phyloP scores from a whole-genome alignment of 2,113 vertebrate genomes.

The Oxygymnocypris stewartii region DNA sequence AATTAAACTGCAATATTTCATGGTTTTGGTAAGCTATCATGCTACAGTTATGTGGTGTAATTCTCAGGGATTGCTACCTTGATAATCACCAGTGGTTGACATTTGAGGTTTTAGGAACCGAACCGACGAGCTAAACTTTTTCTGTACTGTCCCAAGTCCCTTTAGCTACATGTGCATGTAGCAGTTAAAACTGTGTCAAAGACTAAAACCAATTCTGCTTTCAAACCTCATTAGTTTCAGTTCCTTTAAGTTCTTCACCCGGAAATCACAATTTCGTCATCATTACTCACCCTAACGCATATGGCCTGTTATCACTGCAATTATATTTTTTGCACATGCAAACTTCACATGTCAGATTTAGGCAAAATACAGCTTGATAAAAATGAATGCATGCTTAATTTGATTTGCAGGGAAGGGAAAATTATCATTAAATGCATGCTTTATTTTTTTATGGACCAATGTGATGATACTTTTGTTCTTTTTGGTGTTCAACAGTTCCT shows the following conservation, averaged over 20 bases:
- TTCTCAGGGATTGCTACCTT: constrained; percentile 49
- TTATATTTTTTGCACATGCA: not conserved
- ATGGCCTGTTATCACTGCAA: not conserved
- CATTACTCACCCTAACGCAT: not conserved
- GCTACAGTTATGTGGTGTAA: constrained; percentile 20
- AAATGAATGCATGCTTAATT: not conserved
- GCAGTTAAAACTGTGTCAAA: not conserved
- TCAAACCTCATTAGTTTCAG: not conserved
- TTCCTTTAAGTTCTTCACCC: not conserved
- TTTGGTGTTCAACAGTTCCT: not conserved
- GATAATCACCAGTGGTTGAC: constrained; percentile 8
- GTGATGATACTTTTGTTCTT: not conserved
- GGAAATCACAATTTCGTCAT: not conserved
- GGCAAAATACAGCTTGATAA: not conserved
- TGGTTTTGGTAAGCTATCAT: not conserved
- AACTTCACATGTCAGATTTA: not conserved
- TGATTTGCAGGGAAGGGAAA: not conserved
- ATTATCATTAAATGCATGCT: not conserved
- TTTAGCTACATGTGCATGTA: constrained; percentile 17
- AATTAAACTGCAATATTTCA: not conserved
- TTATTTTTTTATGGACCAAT: not conserved
- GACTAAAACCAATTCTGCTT: constrained; percentile 2
- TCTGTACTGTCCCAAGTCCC: not conserved
- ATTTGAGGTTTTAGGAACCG: constrained; percentile 15
- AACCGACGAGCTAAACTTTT: not conserved